Evolutionary conservation across 2,888 invertebrate genomes (phyloP).

Genomic region (Cryptocheilus praepositus): DNA sequence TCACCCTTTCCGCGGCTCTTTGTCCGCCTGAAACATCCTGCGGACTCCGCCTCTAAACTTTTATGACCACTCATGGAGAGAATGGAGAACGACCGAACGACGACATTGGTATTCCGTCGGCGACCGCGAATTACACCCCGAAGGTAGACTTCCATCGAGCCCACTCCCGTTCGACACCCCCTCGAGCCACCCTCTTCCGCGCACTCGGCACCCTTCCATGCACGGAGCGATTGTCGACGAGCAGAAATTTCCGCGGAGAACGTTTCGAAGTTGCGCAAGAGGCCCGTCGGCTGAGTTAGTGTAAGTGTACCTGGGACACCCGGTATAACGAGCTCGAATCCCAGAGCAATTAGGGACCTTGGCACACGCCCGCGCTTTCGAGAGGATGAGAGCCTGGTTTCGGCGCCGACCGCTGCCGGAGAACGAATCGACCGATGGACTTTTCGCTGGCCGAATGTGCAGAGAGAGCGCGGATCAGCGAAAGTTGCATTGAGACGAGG

Average conservation of each 20-base stretch:
- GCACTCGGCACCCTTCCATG: slow-evolving; percentile 30
- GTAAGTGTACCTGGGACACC: slow-evolving; percentile 57
- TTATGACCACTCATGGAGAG: slow-evolving; percentile 48
- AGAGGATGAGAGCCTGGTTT: not conserved
- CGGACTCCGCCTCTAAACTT: slow-evolving; percentile 39
- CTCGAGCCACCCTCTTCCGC: slow-evolving; percentile 37
- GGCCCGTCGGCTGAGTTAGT: slow-evolving; percentile 16
- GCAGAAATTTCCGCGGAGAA: slow-evolving; percentile 44
- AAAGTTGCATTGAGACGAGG: too few relatives aligned
- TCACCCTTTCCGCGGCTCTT: slow-evolving; percentile 10
- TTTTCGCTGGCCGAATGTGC: not conserved
- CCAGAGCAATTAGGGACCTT: slow-evolving; percentile 58
- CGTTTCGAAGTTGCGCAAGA: slow-evolving; percentile 37
- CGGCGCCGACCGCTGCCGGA: not conserved
- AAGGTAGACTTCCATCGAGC: slow-evolving; percentile 26
- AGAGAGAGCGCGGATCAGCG: not conserved
- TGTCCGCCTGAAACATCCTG: slow-evolving; percentile 15
- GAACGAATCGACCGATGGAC: not conserved
- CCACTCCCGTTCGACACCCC: not conserved
- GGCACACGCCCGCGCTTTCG: slow-evolving; percentile 1
- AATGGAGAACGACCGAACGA: slow-evolving; percentile 27
- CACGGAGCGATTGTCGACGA: not conserved
- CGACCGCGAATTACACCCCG: slow-evolving; percentile 51
- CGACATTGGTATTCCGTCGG: slow-evolving; percentile 62
- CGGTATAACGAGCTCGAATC: slow-evolving; percentile 66